Evolutionary conservation across 2,113 vertebrate species (phyloP), one percentile per base, ranked within the genome.

Genomic region (Macaca nemestrina): DNA sequence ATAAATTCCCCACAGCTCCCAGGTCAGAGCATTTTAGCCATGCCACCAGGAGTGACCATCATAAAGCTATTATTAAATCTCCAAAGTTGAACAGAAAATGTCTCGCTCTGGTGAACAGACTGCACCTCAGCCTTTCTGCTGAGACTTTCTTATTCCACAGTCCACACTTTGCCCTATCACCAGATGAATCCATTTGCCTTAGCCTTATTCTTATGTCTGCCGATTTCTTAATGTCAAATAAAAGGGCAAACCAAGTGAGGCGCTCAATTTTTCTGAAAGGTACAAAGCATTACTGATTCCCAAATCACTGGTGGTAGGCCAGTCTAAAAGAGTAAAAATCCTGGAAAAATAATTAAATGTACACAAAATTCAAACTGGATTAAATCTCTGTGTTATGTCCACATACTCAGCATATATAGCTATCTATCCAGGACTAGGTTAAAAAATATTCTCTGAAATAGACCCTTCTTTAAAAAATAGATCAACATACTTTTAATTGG

Each of bases 191-290:
- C 92, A 91, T 90, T 64, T 73, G 38, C 57, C 32, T 93, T 73
- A 55, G 94, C 35, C 48, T 72, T 68, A 85, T 85, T 95, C 89
- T 84, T 81, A 70, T 16, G 3, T 78, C 57, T 64, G 78, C 57
- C 0, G 11, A 88, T 73, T 96, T 90, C 40, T 89, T 92, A 86
- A 96, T 89, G 96, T 92, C 93, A 95, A 97, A 79, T 55, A 95
- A 97, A 96, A 94, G 89, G 61, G 68, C 89, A 94, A 94, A 40
- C 1, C 70, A 83, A 76, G 86, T 38, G 76, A 95, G 72, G n/a
- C 0, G 1, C 43, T 90, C 81, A 45, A 17, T 93, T 93, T 94
- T 93, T 81, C 78, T 78, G 57, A 93, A 91, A 94, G 27, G 48
- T n/a, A 79, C 48, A 95, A 93, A 93, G 52, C 45, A 27, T 50